Conservation (phyloP, 2,797 vertebrate genomes). For the Pseudochaenichthys georgianus region DNA sequence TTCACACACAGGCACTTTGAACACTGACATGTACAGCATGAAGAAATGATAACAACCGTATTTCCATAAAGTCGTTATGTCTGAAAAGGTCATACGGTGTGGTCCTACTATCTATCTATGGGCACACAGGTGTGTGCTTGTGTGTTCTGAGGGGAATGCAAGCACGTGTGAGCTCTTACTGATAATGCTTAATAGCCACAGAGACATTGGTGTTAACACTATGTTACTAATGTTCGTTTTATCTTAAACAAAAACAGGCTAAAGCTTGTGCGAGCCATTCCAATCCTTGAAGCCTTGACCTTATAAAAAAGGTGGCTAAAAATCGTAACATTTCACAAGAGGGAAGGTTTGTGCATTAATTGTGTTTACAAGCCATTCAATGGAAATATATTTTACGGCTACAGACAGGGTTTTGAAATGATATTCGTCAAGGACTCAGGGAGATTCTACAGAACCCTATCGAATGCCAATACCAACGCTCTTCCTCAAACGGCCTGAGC, state of each 20-base stretch:
- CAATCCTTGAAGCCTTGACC: conserved; percentile 51
- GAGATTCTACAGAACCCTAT: not conserved
- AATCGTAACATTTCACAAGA: conserved; percentile 31
- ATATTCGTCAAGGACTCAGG: not conserved
- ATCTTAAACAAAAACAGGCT: conserved; percentile 63
- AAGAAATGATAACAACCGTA: conserved; percentile 35
- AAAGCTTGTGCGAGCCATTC: conserved; percentile 33
- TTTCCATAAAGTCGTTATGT: conserved; percentile 54
- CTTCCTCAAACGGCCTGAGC: not conserved
- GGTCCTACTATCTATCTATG: conserved; percentile 39
- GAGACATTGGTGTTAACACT: conserved; percentile 73
- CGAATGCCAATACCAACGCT: not conserved
- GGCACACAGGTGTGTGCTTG: conserved; percentile 48
- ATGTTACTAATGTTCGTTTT: conserved; percentile 62
- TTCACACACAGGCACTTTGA: not conserved
- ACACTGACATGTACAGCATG: conserved; percentile 17
- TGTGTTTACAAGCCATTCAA: not conserved
- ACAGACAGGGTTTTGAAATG: not conserved
- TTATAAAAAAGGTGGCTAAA: conserved; percentile 30
- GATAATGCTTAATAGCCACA: conserved; percentile 56
- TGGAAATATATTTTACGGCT: conserved; percentile 3
- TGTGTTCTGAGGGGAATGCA: conserved; percentile 13
- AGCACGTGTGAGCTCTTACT: conserved; percentile 34
- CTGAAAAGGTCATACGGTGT: conserved; percentile 69
- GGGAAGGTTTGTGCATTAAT: not conserved